Evolutionary conservation across 2,113 vertebrate species (phyloP).

Genomic region (Himantopus leucocephalus): DNA sequence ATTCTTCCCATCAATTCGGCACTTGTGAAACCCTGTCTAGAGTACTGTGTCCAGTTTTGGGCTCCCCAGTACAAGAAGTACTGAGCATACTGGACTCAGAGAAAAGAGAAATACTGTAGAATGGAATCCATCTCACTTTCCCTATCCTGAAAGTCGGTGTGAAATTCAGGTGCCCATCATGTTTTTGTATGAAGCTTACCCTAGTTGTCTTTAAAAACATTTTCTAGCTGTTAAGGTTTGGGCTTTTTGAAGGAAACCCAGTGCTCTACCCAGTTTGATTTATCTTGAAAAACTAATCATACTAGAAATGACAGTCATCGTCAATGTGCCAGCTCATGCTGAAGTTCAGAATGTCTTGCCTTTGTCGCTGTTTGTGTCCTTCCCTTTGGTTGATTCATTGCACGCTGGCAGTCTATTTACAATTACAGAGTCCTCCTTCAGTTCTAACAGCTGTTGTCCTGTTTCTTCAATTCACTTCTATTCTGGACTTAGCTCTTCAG

Average conservation of each 20-base stretch:
- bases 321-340: neutral
- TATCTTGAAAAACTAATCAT: neutral
- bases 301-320: neutral
- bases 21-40: neutral
- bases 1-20: neutral
- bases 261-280: neutral
- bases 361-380: neutral
- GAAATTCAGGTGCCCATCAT: neutral
- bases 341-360: neutral
- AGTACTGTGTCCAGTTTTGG: neutral
- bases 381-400: accelerated
- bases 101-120: neutral
- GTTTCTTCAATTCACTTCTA: neutral
- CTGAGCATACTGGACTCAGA: neutral
- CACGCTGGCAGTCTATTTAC: neutral
- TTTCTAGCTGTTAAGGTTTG: neutral
- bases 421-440: neutral
- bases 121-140: neutral
- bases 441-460: neutral
- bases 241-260: neutral
- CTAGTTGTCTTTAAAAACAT: neutral
- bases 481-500: neutral
- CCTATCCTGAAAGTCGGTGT: neutral
- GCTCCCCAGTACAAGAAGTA: neutral
- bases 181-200: neutral